Evolutionary conservation across 1,140 invertebrate species (phyloP).

Genomic region (Zaprionus gabonicus): DNA sequence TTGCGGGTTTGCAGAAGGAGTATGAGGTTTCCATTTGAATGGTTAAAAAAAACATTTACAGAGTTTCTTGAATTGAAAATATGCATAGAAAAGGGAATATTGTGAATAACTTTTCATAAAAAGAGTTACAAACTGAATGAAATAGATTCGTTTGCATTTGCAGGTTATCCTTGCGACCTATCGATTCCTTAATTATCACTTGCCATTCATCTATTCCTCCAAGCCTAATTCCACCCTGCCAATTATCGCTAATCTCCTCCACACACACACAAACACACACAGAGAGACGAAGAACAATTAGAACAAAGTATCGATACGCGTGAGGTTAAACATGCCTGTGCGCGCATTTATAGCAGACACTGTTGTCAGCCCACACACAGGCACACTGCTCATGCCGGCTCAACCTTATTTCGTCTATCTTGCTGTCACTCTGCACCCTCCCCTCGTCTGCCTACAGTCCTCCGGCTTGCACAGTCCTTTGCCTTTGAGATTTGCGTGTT

Average conservation of each 20-base stretch:
- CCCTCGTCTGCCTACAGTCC: slow-evolving; percentile 27
- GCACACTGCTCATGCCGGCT: not conserved
- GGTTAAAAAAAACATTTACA: not conserved
- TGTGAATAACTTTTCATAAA: fast-evolving
- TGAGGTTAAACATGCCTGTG: slow-evolving; percentile 1
- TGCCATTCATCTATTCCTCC: not conserved
- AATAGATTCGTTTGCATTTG: not conserved
- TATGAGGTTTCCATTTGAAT: not conserved
- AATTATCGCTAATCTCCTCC: slow-evolving; percentile 1
- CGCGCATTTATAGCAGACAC: slow-evolving; percentile 54
- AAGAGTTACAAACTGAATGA: not conserved
- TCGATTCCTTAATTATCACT: not conserved
- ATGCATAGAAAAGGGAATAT: not conserved
- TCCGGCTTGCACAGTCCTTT: slow-evolving; percentile 43
- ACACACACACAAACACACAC: slow-evolving; percentile 18
- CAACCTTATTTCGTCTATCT: slow-evolving; percentile 18
- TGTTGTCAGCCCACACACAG: slow-evolving; percentile 34
- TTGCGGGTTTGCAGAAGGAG: no score
- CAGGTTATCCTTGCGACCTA: not conserved
- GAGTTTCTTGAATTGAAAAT: not conserved
- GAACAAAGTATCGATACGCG: slow-evolving; percentile 4
- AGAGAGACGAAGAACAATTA: not conserved
- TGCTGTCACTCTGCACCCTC: not conserved
- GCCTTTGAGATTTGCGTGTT: slow-evolving; percentile 84
- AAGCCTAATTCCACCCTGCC: not conserved